A percentile compares a stretch with the other conserved stretches of the same genome.
phyloP scores from a whole-genome alignment of 1,140 invertebrate genomes.

The Diorhabda carinulata region DNA sequence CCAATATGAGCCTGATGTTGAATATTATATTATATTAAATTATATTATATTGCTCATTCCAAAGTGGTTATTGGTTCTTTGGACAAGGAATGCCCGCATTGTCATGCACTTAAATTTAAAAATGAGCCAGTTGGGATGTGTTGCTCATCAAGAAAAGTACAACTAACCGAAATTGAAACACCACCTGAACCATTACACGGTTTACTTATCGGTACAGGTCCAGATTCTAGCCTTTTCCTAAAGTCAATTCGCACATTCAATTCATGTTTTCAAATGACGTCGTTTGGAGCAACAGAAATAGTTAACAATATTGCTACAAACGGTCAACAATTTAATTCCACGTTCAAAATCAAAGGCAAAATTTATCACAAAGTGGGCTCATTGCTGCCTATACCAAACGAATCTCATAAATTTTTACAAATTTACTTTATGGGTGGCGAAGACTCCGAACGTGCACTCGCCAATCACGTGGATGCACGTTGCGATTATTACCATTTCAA shows the following conservation, averaged over 20 bases:
- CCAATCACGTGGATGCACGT: neutral
- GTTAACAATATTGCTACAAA: conserved; percentile 19
- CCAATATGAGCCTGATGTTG: no score
- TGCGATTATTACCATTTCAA: conserved; percentile 16
- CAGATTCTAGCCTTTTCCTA: conserved; percentile 30
- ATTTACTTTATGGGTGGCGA: conserved; percentile 36
- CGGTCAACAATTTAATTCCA: conserved; percentile 17
- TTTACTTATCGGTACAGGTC: conserved; percentile 24
- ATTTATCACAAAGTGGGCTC: no score
- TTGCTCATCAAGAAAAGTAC: conserved; percentile 23
- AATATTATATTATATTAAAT: conserved; percentile 30
- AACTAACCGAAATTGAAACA: conserved; percentile 29
- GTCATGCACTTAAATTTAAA: no score
- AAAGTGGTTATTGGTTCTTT: conserved; percentile 43
- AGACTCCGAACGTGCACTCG: no score
- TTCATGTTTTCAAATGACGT: no score
- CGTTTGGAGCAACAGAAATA: no score
- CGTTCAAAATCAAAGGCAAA: no score
- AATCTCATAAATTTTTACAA: conserved; percentile 44
- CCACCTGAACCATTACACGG: no score
- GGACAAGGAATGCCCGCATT: conserved; percentile 17
- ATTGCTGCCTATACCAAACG: conserved; percentile 34
- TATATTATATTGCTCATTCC: conserved; percentile 44
- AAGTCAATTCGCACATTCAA: conserved; percentile 16
- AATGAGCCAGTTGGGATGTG: no score